phyloP scores from a whole-genome alignment of 2,888 invertebrate species.

The Pyrochroa serraticornis region DNA sequence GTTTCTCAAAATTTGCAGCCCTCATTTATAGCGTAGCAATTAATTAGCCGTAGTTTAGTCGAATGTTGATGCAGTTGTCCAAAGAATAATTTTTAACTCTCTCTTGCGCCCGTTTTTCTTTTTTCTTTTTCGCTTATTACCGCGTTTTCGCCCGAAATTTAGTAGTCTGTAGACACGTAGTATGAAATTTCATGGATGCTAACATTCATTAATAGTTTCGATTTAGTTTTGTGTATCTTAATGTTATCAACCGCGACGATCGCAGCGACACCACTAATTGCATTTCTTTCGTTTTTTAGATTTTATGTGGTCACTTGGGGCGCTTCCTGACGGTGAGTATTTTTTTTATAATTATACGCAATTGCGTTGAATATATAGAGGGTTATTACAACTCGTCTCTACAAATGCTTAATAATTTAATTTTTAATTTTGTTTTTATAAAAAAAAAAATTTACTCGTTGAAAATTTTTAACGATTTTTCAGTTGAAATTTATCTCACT shows the following conservation, averaged over 20 bases:
- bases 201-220: conserved; percentile 42
- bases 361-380: too few species aligned
- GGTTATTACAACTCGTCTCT: too few species aligned
- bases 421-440: too few species aligned
- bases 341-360: neutral
- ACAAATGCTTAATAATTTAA: too few species aligned
- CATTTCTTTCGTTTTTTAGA: conserved; percentile 72
- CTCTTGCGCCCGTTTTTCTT: conserved; percentile 33
- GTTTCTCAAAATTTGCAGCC: neutral
- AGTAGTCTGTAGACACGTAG: conserved; percentile 55
- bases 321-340: conserved; percentile 94
- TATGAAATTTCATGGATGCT: conserved; percentile 60
- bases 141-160: conserved; percentile 17
- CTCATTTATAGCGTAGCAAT: too few species aligned
- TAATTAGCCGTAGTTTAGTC: conserved; percentile 35
- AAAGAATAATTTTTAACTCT: conserved; percentile 30
- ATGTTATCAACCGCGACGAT: conserved; percentile 34
- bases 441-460: too few species aligned
- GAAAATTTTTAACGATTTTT: too few species aligned
- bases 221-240: conserved; percentile 33
- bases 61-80: conserved; percentile 48
- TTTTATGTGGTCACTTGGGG: conserved; percentile 99
- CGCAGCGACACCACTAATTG: conserved; percentile 45
- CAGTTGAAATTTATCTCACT: neutral
- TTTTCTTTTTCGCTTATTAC: conserved; percentile 19